These are phyloP conservation scores for Fabriciana adippe DNA, from an alignment of 2,888 invertebrate species.

Conservation along the genomic window DNA sequence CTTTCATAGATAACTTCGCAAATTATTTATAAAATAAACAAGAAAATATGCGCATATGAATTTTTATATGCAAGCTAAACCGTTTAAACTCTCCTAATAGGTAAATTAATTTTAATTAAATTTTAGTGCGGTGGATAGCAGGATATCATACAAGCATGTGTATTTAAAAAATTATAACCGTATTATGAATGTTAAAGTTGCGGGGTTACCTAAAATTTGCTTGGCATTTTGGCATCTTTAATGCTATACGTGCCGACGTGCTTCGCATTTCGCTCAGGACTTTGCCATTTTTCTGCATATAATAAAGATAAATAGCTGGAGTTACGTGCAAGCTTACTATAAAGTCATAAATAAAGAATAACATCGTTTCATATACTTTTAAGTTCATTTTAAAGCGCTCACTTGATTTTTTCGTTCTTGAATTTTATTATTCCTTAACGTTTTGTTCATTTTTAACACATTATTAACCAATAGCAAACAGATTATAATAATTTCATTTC, in stretches of 20 bases:
- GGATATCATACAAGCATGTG: not conserved
- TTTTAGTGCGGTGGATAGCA: not conserved
- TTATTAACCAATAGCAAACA: no score
- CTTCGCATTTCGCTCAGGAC: constrained; percentile 28
- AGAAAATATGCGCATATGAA: no score
- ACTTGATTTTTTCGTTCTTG: not conserved
- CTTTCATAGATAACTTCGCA: no score
- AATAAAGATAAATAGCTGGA: constrained; percentile 30
- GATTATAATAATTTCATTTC: no score
- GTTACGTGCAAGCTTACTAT: constrained; percentile 26
- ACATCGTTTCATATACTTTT: constrained; percentile 11
- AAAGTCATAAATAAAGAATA: constrained; percentile 19
- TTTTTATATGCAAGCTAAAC: no score
- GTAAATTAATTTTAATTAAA: no score
- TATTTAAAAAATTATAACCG: constrained; percentile 1
- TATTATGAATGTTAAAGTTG: constrained; percentile 13
- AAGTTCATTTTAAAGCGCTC: constrained; percentile 4
- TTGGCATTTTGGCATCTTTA: constrained; percentile 25
- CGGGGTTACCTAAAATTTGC: constrained; percentile 19
- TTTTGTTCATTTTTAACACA: no score
- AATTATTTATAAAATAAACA: no score
- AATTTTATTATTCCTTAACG: no score
- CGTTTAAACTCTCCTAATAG: no score
- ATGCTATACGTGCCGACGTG: constrained; percentile 27
- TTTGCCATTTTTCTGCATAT: constrained; percentile 29